phyloP scores from a whole-genome alignment of 2,888 invertebrate genomes.

The Tiliacea aurago region DNA sequence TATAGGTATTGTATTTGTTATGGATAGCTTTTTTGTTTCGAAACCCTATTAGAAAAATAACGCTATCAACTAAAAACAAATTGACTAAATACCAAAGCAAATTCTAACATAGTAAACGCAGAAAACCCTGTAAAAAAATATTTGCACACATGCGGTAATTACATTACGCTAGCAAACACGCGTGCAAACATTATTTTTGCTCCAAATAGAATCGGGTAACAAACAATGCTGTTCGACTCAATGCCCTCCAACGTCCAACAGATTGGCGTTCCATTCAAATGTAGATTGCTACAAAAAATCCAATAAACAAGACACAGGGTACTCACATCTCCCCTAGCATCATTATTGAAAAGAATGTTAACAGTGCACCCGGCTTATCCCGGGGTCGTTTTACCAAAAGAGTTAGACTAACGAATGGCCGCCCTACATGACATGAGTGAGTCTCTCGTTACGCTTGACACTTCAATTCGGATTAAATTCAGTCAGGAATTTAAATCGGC shows the following conservation, averaged over 20 bases:
- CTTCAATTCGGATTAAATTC: slow-evolving; percentile 87
- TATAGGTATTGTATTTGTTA: too few species aligned
- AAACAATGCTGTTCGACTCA: slow-evolving; percentile 77
- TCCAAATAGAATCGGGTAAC: slow-evolving; percentile 71
- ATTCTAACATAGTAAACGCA: slow-evolving; percentile 32
- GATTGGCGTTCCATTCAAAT: slow-evolving; percentile 89
- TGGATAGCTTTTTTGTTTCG: slow-evolving; percentile 6
- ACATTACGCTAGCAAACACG: slow-evolving; percentile 57
- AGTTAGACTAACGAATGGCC: slow-evolving; percentile 89
- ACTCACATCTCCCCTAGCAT: slow-evolving; percentile 85
- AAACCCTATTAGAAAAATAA: slow-evolving; percentile 3
- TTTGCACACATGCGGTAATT: slow-evolving; percentile 65
- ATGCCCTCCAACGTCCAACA: slow-evolving; percentile 81
- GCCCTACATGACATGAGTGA: slow-evolving; percentile 77
- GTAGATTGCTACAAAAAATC: slow-evolving; percentile 90
- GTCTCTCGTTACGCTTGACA: slow-evolving; percentile 86
- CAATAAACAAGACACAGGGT: slow-evolving; percentile 89
- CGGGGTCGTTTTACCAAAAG: slow-evolving; percentile 89
- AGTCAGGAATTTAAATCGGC: slow-evolving; percentile 79
- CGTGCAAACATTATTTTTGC: slow-evolving; percentile 61
- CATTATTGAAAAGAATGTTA: slow-evolving; percentile 91
- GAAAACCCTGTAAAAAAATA: slow-evolving; percentile 51
- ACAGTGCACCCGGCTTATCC: slow-evolving; percentile 88
- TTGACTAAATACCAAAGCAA: slow-evolving; percentile 41
- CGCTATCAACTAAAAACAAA: slow-evolving; percentile 19